Evolutionary conservation across 2,888 invertebrate genomes (phyloP).

Genomic region (Dolomedes plantarius): DNA sequence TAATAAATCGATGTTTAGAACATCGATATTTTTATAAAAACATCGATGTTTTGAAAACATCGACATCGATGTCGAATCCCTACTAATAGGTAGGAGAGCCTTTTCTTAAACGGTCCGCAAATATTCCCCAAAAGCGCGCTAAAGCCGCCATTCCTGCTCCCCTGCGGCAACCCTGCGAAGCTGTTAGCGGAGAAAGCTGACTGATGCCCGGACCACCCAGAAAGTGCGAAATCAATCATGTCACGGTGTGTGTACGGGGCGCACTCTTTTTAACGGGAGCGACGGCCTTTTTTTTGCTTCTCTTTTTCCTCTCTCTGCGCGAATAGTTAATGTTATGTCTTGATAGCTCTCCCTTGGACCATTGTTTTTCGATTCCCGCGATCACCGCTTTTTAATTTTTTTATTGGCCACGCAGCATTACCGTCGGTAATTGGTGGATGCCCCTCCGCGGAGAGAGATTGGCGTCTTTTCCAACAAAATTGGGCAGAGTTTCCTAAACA

Average conservation of each 20-base stretch:
- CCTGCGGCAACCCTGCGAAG: slow-evolving; percentile 39
- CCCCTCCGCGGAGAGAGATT: slow-evolving; percentile 7
- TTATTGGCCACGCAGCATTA: slow-evolving; percentile 6
- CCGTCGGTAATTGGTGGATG: slow-evolving; percentile 37
- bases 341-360: slow-evolving; percentile 49
- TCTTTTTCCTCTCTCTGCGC: slow-evolving; percentile 20
- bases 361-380: slow-evolving; percentile 51
- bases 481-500: slow-evolving; percentile 28
- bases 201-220: slow-evolving; percentile 70
- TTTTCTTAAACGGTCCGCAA: too few relatives aligned
- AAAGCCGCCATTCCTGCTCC: slow-evolving; percentile 20
- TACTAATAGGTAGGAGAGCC: too few relatives aligned
- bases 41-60: too few relatives aligned
- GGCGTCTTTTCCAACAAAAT: slow-evolving; percentile 41
- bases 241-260: slow-evolving; percentile 63
- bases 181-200: slow-evolving; percentile 63
- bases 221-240: slow-evolving; percentile 72
- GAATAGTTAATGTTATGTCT: slow-evolving; percentile 69
- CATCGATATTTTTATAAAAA: too few relatives aligned
- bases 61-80: too few relatives aligned
- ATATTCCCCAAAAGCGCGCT: background rate
- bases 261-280: slow-evolving; percentile 68
- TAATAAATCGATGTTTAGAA: too few relatives aligned
- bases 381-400: slow-evolving; percentile 24
- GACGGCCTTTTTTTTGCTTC: slow-evolving; percentile 42